A percentile compares a stretch with the other conserved stretches of the same genome.
phyloP scores from a whole-genome alignment of 2,113 vertebrate genomes.

The Peucedramus taeniatus region DNA sequence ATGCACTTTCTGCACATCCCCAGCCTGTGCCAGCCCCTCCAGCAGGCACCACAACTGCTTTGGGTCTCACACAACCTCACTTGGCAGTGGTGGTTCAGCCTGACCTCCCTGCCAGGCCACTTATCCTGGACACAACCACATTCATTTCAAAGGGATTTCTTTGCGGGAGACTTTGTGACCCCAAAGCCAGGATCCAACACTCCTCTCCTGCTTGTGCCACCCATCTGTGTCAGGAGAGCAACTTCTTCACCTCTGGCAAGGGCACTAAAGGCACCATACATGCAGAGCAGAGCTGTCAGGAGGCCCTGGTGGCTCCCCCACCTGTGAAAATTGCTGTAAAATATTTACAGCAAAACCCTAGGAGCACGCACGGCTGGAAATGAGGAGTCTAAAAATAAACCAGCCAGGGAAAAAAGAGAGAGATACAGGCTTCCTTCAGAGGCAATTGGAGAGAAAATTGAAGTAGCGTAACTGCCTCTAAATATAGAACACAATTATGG shows the following conservation, averaged over 20 bases:
- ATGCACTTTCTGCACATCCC: background rate
- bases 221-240: background rate
- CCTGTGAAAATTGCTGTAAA: conserved; percentile 20
- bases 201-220: background rate
- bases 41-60: background rate
- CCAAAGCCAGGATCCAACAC: background rate
- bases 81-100: background rate
- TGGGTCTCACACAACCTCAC: background rate
- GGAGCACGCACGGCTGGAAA: background rate
- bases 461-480: background rate
- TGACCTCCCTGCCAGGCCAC: background rate
- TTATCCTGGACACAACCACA: background rate
- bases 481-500: conserved; percentile 5
- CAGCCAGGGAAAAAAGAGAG: background rate
- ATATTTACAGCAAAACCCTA: background rate
- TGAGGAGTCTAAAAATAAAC: conserved; percentile 45
- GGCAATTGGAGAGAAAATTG: conserved; percentile 4
- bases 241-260: background rate
- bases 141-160: background rate
- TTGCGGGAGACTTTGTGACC: background rate
- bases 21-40: background rate
- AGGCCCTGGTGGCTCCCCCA: background rate
- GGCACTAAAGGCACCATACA: background rate
- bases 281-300: background rate
- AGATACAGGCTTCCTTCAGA: background rate